Base-by-base conservation (phyloP, 2,888 invertebrate genomes). In the Cryptocephalus primarius region DNA sequence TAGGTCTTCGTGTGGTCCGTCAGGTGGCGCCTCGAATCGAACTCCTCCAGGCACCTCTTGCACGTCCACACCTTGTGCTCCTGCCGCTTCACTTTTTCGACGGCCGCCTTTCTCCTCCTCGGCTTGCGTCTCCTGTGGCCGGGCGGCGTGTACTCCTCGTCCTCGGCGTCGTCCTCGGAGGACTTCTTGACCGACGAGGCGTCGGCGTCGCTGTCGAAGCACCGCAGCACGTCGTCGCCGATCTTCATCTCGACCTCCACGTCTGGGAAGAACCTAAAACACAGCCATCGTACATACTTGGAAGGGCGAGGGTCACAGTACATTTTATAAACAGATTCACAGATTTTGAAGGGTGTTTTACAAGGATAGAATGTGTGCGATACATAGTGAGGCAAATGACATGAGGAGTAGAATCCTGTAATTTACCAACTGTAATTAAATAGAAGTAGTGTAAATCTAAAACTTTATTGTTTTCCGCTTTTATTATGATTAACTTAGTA, bases 31-130 rank as follows among this genome's bases (percentile, higher is more conserved):
- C 62, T 54, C 0, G 58, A 57, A 9, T 53, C 52, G 47, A 66
- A 65, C 39, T 59, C 58, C 33, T 56, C 52, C 13, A 59, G 40
- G 45, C 67, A 67, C 43, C 60, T 60, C 34, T 59, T 57, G 52
- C 67, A 67, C 1, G 57, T 56, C 62, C 62, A 65, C 31, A 54
- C 52, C 44, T 57, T 60, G 38, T 59, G 57, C 42, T 59, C 56
- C 33, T 55, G 55, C 42, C 52, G 54, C 43, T 51, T 50, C 9
- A 49, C 42, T 40, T 53, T 53, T 4, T 44, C 39, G 1, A 40
- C 39, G 39, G 50, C 54, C 2, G 44, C 33, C 8, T 42, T 10
- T 33, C 52, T 50, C 14, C 47, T 50, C 10, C 49, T 47, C 4
- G 14, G 33, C 41, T 47, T 49, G 32, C 51, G 51, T 33, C 51